Evolutionary conservation across 2,113 vertebrate species (phyloP).

Genomic region (Sinocyclocheilus anshuiensis): DNA sequence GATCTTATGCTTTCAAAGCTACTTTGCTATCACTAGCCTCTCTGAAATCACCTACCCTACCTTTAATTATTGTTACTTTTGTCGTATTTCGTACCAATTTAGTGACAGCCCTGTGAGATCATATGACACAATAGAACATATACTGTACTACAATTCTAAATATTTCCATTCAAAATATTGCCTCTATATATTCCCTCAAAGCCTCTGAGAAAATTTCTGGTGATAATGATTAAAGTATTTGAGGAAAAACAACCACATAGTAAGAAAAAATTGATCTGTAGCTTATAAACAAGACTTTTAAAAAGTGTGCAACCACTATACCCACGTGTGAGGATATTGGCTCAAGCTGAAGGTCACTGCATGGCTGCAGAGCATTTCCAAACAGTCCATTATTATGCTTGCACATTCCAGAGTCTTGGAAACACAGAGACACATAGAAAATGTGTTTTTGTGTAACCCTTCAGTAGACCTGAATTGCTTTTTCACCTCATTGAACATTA

Average conservation of each 20-base stretch:
- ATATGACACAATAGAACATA: neutral
- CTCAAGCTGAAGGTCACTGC: neutral
- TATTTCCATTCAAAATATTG: too few relatives aligned
- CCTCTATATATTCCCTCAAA: too few relatives aligned
- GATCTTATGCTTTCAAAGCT: too few relatives aligned
- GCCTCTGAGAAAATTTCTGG: too few relatives aligned
- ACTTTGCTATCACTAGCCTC: too few relatives aligned
- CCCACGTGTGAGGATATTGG: neutral
- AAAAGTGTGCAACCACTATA: neutral
- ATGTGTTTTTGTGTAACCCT: slow-evolving; percentile 37
- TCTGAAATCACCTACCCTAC: too few relatives aligned
- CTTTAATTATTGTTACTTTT: neutral
- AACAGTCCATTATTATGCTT: slow-evolving; percentile 24
- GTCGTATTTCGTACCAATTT: neutral
- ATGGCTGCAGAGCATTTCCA: slow-evolving; percentile 7
- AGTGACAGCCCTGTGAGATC: neutral
- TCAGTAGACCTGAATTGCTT: slow-evolving; percentile 47
- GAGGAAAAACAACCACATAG: neutral
- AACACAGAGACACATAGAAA: slow-evolving; percentile 27
- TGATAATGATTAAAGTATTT: neutral
- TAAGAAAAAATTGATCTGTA: neutral
- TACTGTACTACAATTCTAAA: neutral
- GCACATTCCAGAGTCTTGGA: slow-evolving; percentile 25
- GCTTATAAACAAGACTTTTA: slow-evolving; percentile 4
- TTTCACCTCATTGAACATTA: slow-evolving; percentile 54